Base-by-base conservation (phyloP, 2,113 vertebrate genomes). In the Aspidoscelis tigris region DNA sequence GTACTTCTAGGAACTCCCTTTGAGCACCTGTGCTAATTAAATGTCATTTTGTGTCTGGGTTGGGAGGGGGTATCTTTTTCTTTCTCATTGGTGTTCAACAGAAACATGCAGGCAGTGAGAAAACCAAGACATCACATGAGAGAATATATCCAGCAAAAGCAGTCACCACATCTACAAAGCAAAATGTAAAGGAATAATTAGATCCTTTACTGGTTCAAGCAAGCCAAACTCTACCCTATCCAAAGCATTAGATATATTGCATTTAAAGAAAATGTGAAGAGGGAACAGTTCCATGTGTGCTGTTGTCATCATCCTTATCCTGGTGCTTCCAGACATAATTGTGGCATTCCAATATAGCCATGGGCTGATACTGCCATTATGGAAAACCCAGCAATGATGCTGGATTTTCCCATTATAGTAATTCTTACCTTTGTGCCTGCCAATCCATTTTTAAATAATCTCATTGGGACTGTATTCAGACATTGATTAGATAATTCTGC, bases 1-100 rank as follows among this genome's bases (percentile, higher is more conserved):
- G 0, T 83, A 0, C 10, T 92, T 90, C 82, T 80, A 88, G 90
- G 84, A 87, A 84, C 22, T 85, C 90, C 87, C 91, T 86, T 90
- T 86, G 76, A 76, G 81, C 61, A 76, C 88, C 86, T 8, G 7
- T 18, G 20, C 78, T 66, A 91, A 78, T 89, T 74, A 78, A 61
- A 47, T 78, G 44, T 55, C 55, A 76, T 91, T 89, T 87, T 70
- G 69, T 78, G 53, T 50, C 8, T 50, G 47, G 47, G 47, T 50
- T 50, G 8, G 61, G 80, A 41, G 81, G 72, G 9, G 12, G 6
- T 24, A 89, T 92, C 92, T 89, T 80, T 83, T 90, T 26, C 39
- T 26, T 3, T 16, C 41, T 69, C 47, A n/a, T 47, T 47, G 50
- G 47, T 70, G 20, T 70, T 39, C 18, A 53, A n/a, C 24, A 78